A percentile compares a stretch with the other conserved stretches of the same genome.
These are phyloP conservation scores for Rhadinocentrus ornatus DNA, from an alignment of 2,797 vertebrate genomes.

Conservation along the genomic window DNA sequence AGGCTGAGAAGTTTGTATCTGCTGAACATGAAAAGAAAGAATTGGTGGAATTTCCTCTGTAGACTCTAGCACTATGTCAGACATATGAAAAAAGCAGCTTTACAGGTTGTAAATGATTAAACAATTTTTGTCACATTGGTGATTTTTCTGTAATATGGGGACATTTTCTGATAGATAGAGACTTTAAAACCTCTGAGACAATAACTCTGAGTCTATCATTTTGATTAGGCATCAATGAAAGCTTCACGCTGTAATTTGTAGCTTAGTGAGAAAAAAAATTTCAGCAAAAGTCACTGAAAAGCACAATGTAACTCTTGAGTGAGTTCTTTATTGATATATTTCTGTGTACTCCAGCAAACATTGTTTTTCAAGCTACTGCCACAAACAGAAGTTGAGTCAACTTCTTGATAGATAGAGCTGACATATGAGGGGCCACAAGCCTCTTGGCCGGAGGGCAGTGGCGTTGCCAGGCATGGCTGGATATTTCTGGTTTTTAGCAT, in stretches of 20 bases:
- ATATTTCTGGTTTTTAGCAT: conserved; percentile 59
- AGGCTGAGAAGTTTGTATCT: not conserved
- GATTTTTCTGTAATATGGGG: not conserved
- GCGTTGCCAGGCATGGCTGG: conserved; percentile 55
- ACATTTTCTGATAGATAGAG: conserved; percentile 11
- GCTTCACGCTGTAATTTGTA: not conserved
- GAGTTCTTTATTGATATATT: conserved; percentile 1
- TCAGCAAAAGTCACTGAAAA: not conserved
- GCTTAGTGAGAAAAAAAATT: too few species aligned
- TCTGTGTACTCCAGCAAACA: conserved; percentile 11
- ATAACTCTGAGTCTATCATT: conserved; percentile 1
- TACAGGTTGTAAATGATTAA: conserved; percentile 7
- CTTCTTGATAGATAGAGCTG: conserved; percentile 46
- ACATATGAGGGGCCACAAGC: conserved; percentile 63
- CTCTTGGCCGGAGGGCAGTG: conserved; percentile 48
- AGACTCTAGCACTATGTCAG: not conserved
- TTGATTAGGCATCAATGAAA: fast-evolving
- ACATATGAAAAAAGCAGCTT: conserved; percentile 7
- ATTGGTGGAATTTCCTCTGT: not conserved
- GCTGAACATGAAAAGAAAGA: not conserved
- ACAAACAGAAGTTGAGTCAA: conserved; percentile 54
- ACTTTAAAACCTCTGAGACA: conserved; percentile 12
- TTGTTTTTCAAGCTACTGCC: conserved; percentile 25
- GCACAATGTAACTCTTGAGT: not conserved
- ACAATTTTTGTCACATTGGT: not conserved